These are phyloP conservation scores for Pollenia griseotomentosa DNA, from an alignment of 2,888 invertebrate species.

Conservation along the genomic window DNA sequence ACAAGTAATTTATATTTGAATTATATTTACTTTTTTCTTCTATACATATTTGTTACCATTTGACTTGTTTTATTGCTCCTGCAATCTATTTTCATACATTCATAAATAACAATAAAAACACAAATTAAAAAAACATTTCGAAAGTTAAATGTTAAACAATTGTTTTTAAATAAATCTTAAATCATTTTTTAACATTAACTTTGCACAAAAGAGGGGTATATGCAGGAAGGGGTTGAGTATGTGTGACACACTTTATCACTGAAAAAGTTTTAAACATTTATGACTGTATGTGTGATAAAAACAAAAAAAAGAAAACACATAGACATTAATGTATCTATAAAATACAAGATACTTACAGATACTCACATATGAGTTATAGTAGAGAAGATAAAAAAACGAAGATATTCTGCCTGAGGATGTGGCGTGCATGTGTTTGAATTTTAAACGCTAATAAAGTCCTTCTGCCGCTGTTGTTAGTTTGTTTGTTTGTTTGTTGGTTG, in stretches of 20 bases:
- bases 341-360: constrained; percentile 44
- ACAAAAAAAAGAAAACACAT: constrained; percentile 8
- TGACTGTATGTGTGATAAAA: constrained; percentile 36
- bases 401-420: constrained; percentile 62
- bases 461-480: not conserved
- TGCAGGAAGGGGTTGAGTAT: not conserved
- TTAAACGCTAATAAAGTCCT: constrained; percentile 50
- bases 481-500: constrained; percentile 19
- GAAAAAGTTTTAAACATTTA: constrained; percentile 52
- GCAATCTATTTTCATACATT: constrained; percentile 20
- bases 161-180: constrained; percentile 70
- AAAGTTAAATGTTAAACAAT: constrained; percentile 69
- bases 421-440: not conserved
- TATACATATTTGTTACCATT: not conserved
- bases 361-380: constrained; percentile 62
- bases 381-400: constrained; percentile 65
- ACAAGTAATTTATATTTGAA: constrained; percentile 2
- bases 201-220: not conserved
- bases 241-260: constrained; percentile 68
- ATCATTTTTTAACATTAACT: constrained; percentile 33
- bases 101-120: constrained; percentile 61
- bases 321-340: constrained; percentile 14
- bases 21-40: not conserved
- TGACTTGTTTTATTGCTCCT: constrained; percentile 31
- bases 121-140: constrained; percentile 20